Conservation (phyloP, 2,888 invertebrate genomes). For the Reticulitermes lucifugus region DNA sequence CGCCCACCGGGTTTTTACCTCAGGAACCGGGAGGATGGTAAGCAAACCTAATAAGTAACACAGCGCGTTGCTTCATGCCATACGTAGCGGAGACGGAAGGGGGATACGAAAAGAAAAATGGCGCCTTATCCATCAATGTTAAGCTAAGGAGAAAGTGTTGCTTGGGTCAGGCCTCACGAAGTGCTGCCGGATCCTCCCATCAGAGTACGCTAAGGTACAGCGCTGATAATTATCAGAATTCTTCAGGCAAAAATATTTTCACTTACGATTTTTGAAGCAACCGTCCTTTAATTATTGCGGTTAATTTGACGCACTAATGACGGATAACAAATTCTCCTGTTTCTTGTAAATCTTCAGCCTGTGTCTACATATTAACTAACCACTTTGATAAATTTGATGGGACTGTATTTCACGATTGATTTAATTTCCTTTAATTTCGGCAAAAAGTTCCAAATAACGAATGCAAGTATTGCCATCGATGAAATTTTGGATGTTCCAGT, state of each 20-base stretch:
- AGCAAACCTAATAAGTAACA: conserved; percentile 39
- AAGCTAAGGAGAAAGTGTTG: conserved; percentile 2
- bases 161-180: conserved; percentile 2
- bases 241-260: not conserved
- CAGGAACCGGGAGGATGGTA: not conserved
- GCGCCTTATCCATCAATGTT: conserved; percentile 41
- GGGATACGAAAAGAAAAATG: conserved; percentile 37
- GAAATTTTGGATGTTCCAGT: no score
- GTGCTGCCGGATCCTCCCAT: not conserved
- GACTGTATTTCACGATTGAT: no score
- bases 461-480: no score
- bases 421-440: no score
- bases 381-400: no score
- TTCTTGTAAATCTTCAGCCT: no score
- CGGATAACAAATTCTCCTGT: no score
- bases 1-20: not conserved
- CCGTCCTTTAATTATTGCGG: not conserved
- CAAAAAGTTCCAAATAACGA: no score
- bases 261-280: not conserved
- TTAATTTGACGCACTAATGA: not conserved
- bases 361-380: no score
- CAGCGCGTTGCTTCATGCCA: conserved; percentile 6
- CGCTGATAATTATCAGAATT: not conserved
- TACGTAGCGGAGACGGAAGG: not conserved
- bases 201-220: not conserved